phyloP scores from a whole-genome alignment of 2,113 vertebrate species.

The Chloebia gouldiae region DNA sequence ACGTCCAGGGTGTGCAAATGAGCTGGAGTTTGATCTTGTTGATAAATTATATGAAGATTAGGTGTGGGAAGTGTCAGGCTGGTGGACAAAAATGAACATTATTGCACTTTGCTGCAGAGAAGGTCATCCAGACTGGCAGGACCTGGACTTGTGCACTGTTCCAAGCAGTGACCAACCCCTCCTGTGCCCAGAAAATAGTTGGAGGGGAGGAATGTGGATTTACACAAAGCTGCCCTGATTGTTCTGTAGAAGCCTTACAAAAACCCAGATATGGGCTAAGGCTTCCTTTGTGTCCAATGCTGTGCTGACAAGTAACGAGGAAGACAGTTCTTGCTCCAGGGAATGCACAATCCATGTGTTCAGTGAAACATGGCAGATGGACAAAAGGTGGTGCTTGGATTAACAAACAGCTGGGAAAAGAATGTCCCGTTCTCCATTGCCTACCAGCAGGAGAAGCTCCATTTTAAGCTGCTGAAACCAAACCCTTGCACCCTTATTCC shows the following conservation, averaged over 20 bases:
- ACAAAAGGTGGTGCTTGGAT: conserved; percentile 40
- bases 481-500: background rate
- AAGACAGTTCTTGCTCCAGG: conserved; percentile 52
- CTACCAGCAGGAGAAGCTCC: background rate
- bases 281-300: background rate
- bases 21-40: background rate
- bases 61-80: background rate
- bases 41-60: background rate
- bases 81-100: background rate
- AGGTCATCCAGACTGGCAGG: background rate
- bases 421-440: background rate
- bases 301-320: conserved; percentile 19
- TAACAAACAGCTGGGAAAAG: conserved; percentile 19
- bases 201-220: background rate
- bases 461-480: background rate
- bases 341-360: conserved; percentile 53
- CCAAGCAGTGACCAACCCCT: background rate
- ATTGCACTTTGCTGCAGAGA: background rate
- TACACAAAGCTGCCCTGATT: background rate
- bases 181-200: background rate
- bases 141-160: background rate
- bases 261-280: background rate
- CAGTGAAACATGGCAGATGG: conserved; percentile 51
- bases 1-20: background rate
- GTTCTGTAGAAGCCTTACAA: background rate